A percentile compares a stretch with the other conserved stretches of the same genome.
phyloP scores from a whole-genome alignment of 2,888 invertebrate species.

The Zootermopsis nevadensis region DNA sequence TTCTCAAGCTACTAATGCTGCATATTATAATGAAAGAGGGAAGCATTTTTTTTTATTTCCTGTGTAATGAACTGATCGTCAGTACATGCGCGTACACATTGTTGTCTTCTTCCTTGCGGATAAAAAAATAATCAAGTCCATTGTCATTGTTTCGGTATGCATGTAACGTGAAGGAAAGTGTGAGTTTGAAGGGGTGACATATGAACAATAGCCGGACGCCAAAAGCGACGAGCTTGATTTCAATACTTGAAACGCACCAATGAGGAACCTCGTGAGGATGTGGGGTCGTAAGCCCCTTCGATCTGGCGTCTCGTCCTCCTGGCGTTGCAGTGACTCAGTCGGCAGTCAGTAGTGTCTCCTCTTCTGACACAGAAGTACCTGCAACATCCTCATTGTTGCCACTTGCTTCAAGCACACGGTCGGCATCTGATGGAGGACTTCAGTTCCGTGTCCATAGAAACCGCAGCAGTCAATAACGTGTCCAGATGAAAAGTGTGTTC shows the following conservation, averaged over 20 bases:
- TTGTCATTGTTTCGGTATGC: background rate
- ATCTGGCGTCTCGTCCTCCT: background rate
- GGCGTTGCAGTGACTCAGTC: background rate
- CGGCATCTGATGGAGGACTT: background rate
- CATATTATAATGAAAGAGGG: background rate
- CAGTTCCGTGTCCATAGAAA: background rate
- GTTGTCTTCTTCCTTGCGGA: background rate
- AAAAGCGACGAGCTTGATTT: no score
- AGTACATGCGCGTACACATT: background rate
- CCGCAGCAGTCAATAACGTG: background rate
- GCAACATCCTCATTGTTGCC: background rate
- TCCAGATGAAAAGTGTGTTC: background rate
- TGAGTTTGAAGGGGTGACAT: background rate
- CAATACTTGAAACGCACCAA: background rate
- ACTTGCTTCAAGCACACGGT: background rate
- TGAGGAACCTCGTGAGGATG: background rate
- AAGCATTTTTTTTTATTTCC: conserved; percentile 1
- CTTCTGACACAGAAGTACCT: background rate
- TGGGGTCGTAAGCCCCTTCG: conserved; percentile 5
- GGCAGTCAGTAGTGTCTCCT: background rate
- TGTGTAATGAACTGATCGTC: background rate
- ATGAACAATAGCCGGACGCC: background rate
- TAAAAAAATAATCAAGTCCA: background rate
- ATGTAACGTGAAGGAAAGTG: background rate
- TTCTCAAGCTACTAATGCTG: background rate